Conservation (phyloP, 2,888 invertebrate species). For the Branchipolynoe longqiensis region DNA sequence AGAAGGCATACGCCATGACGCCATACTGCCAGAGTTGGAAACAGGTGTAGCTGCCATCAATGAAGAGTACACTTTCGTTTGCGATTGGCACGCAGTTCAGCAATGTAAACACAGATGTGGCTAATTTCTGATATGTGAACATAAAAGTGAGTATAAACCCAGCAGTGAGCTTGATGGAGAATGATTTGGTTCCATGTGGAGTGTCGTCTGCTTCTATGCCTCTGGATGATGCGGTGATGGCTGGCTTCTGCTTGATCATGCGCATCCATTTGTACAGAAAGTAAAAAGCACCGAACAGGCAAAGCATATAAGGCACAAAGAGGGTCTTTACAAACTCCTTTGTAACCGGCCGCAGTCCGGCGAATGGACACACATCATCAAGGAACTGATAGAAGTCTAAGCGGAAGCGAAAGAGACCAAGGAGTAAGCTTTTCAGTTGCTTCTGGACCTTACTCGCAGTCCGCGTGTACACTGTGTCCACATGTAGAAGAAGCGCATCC, state of each 20-base stretch:
- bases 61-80: conserved; percentile 57
- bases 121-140: conserved; percentile 59
- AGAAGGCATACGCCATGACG: conserved; percentile 54
- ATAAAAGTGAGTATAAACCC: conserved; percentile 56
- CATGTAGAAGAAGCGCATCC: conserved; percentile 61
- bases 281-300: conserved; percentile 55
- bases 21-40: conserved; percentile 59
- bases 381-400: conserved; percentile 62
- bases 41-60: conserved; percentile 54
- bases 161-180: conserved; percentile 26
- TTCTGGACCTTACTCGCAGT: conserved; percentile 55
- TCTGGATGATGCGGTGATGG: not conserved
- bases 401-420: conserved; percentile 60
- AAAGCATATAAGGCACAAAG: conserved; percentile 58
- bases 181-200: not conserved
- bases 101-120: conserved; percentile 53
- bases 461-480: conserved; percentile 61
- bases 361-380: conserved; percentile 60
- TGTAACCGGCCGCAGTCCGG: conserved; percentile 55
- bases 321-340: conserved; percentile 59
- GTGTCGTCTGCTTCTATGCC: not conserved
- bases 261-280: not conserved
- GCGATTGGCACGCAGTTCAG: conserved; percentile 59
- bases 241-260: not conserved
- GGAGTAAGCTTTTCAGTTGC: conserved; percentile 58